A percentile compares a stretch with the other conserved stretches of the same genome.
phyloP scores from a whole-genome alignment of 2,797 vertebrate genomes.

The Hirundo rustica region DNA sequence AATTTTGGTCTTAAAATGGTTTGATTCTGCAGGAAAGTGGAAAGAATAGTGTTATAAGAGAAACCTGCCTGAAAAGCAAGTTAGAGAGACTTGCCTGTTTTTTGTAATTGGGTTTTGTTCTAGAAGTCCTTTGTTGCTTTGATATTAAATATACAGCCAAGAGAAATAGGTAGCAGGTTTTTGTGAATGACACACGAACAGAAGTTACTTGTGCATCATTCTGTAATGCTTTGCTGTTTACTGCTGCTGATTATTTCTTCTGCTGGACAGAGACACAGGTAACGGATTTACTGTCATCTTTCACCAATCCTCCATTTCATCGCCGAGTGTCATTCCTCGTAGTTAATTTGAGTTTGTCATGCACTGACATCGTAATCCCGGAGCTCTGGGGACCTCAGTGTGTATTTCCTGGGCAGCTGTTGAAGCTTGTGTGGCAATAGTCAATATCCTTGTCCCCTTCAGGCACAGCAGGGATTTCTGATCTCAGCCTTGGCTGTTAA shows the following conservation, averaged over 20 bases:
- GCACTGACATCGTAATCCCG: neutral
- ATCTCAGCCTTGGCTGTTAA: neutral
- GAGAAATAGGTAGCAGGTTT: neutral
- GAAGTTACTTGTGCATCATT: constrained; percentile 40
- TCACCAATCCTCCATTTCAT: neutral
- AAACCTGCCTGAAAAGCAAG: neutral
- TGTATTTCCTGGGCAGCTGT: neutral
- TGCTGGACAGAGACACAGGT: constrained; percentile 72
- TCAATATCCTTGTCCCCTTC: neutral
- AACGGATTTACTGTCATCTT: constrained; percentile 9
- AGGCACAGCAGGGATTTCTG: fast-evolving
- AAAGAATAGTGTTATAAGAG: neutral
- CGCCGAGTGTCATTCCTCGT: neutral
- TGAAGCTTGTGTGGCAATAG: neutral
- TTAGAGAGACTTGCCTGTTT: neutral
- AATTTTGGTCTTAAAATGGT: neutral
- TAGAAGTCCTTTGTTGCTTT: neutral
- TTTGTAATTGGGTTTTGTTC: neutral
- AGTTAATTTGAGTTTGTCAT: neutral
- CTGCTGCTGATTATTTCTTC: constrained; percentile 67
- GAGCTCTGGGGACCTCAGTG: neutral
- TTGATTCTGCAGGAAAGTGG: neutral
- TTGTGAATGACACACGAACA: neutral
- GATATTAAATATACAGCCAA: neutral
- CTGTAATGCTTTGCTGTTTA: constrained; percentile 60